Conservation (phyloP, 2,888 invertebrate species). For the Phania funesta region DNA sequence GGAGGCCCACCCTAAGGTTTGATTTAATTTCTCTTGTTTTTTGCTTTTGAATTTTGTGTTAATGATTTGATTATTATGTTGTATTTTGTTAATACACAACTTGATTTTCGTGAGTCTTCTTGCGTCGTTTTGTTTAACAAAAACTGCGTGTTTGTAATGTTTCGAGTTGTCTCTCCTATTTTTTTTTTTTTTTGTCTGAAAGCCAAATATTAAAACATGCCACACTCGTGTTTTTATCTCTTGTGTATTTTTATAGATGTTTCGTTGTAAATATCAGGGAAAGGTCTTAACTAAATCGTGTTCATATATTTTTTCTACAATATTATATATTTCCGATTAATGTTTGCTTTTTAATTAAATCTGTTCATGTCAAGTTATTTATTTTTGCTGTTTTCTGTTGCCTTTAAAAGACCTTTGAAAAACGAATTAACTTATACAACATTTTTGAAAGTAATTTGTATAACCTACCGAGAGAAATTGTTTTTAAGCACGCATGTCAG, state of each 20-base stretch:
- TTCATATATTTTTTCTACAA: constrained; percentile 1
- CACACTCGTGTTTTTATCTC: neutral
- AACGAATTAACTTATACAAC: neutral
- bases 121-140: no score
- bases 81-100: neutral
- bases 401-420: neutral
- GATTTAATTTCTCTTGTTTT: neutral
- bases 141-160: constrained; percentile 56
- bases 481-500: neutral
- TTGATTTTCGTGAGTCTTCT: neutral
- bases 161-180: no score
- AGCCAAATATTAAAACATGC: constrained; percentile 44
- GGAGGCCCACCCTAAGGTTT: no score
- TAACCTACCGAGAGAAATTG: neutral
- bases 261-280: constrained; percentile 9
- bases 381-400: neutral
- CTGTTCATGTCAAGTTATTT: constrained; percentile 25
- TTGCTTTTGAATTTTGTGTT: neutral
- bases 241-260: constrained; percentile 1
- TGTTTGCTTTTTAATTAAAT: constrained; percentile 55
- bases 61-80: constrained; percentile 41
- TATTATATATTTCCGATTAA: neutral
- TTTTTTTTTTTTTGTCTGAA: neutral
- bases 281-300: neutral
- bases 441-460: constrained; percentile 17